Base-by-base conservation (phyloP, 2,113 vertebrate genomes). In the Zapus hudsonius region DNA sequence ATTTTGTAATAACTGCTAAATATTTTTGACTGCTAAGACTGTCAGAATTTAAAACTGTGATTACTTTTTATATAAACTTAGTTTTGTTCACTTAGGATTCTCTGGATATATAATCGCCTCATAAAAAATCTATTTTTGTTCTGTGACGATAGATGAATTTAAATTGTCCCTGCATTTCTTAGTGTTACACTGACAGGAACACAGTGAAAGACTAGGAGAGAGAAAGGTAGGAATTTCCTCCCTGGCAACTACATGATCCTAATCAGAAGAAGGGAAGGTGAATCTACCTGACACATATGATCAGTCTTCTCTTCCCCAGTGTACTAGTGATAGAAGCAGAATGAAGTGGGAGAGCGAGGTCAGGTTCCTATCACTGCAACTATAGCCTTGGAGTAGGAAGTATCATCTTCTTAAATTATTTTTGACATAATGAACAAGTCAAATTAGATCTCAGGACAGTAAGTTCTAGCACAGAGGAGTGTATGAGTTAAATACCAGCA, bases 1-100 rank as follows among this genome's bases (percentile, higher is more conserved):
- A 13, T 76, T 69, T 85, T 95, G 31, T 89, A 81, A 92, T 55
- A 5, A 82, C 75, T 86, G 10, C 44, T 82, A 87, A 93, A 20
- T 70, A 72, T 69, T 6, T 1, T 33, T 88, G 70, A 88, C 90
- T 87, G 52, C 12, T 84, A 82, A 87, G 22, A 11, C 78, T 90
- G 76, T 9, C 42, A 59, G 27, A 22, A 52, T 79, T 90, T 88
- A 78, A 88, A 93, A 92, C 69, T 75, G 36, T 74, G 4, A 87
- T 85, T 72, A 44, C 22, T 57, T 63, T 66, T 73, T 75, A 27
- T 69, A 29, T 12, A 84, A 64, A 29, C 40, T 92, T 87, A 74
- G 17, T 87, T 59, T 93, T 73, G 5, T 12, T 59, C 74, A 2
- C 38, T 92, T 73, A 38, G 76, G n/a, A 59, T 55, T 91, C 57